A percentile compares a stretch with the other conserved stretches of the same genome.
These are phyloP conservation scores for Lepidochitona cinerea DNA, from an alignment of 2,888 invertebrate species.

Conservation along the genomic window DNA sequence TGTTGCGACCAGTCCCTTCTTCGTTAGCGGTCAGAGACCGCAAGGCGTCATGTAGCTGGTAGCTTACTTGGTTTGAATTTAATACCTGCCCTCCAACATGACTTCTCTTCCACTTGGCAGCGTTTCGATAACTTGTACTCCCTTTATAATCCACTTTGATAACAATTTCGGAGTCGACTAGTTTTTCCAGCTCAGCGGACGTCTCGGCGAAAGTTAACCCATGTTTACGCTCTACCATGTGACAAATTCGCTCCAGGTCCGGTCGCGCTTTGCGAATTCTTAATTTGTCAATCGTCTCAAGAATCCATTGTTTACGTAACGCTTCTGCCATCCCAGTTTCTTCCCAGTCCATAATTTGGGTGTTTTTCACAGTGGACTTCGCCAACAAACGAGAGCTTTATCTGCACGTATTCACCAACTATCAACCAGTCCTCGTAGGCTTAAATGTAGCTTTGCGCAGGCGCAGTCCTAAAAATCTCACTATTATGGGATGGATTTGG, in stretches of 20 bases:
- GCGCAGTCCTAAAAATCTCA: background rate
- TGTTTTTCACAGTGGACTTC: background rate
- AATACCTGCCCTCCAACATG: conserved; percentile 67
- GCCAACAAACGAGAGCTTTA: too few species aligned
- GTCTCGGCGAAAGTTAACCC: conserved; percentile 78
- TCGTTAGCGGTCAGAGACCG: background rate
- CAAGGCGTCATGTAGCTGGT: conserved; percentile 44
- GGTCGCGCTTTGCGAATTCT: conserved; percentile 88
- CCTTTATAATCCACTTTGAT: conserved; percentile 90
- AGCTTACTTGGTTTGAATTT: conserved; percentile 48
- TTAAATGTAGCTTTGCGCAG: background rate
- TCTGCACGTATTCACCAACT: background rate
- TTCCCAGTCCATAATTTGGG: background rate
- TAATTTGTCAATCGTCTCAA: conserved; percentile 88
- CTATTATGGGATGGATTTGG: background rate
- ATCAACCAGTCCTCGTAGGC: background rate
- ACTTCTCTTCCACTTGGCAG: conserved; percentile 79
- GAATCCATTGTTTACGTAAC: conserved; percentile 78
- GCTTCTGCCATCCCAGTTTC: conserved; percentile 38
- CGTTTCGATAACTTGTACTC: conserved; percentile 87
- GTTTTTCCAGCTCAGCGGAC: conserved; percentile 79
- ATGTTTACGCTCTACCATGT: conserved; percentile 83
- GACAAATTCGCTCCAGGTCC: conserved; percentile 86
- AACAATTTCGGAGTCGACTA: conserved; percentile 82
- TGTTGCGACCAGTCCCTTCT: background rate